A percentile compares a stretch with the other conserved stretches of the same genome.
These are phyloP conservation scores for Platysternon megacephalum DNA, from an alignment of 2,113 vertebrate species.

Conservation along the genomic window DNA sequence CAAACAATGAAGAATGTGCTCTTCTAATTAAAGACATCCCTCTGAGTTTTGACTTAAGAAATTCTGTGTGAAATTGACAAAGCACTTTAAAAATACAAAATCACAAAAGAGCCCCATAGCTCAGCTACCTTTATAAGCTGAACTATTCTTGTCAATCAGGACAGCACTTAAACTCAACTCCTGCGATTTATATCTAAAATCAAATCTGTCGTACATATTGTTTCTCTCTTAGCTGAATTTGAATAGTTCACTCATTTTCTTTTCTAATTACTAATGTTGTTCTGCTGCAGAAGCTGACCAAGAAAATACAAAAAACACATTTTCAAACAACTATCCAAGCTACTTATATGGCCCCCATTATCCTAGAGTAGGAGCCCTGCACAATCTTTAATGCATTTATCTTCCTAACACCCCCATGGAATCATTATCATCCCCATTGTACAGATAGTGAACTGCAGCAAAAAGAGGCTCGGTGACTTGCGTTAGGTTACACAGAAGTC, in stretches of 20 bases:
- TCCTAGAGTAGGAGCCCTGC: background rate
- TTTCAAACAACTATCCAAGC: background rate
- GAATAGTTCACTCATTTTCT: background rate
- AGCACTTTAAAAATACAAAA: background rate
- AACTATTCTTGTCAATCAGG: background rate
- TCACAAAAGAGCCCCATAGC: background rate
- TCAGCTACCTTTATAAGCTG: background rate
- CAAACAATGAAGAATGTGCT: conserved; percentile 9
- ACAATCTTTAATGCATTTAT: background rate
- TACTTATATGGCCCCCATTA: background rate
- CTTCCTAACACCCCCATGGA: background rate
- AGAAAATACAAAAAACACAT: background rate
- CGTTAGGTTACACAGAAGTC: background rate
- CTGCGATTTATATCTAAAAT: background rate
- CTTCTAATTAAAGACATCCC: background rate
- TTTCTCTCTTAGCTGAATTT: background rate
- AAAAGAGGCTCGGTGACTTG: background rate
- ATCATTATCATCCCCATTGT: background rate
- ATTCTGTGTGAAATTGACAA: background rate
- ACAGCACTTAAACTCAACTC: background rate
- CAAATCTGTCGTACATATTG: background rate
- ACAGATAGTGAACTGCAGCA: background rate
- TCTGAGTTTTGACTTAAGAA: conserved; percentile 4
- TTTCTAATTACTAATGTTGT: background rate
- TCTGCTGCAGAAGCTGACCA: background rate